Conservation (phyloP, 2,113 vertebrate genomes). For the Stigmatopora argus region DNA sequence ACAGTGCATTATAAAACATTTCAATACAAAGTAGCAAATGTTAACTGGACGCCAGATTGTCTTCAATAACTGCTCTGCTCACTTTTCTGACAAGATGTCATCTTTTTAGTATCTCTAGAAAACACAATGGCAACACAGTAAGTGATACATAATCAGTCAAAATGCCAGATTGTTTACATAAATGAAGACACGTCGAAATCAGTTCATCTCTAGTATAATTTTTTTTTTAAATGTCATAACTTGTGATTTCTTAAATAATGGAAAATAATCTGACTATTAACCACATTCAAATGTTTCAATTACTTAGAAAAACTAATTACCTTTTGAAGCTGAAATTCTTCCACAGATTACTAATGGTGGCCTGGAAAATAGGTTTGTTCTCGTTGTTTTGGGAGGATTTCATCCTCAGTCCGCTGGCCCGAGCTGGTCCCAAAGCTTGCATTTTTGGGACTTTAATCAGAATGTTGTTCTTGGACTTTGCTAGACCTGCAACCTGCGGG, state of each 20-base stretch:
- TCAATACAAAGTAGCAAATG: background rate
- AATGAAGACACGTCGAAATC: background rate
- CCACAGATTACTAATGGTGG: constrained; percentile 83
- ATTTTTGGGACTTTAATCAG: constrained; percentile 57
- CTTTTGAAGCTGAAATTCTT: constrained; percentile 87
- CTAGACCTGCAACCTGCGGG: constrained; percentile 77
- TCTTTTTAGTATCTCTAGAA: constrained; percentile 73
- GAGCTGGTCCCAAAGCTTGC: constrained; percentile 69
- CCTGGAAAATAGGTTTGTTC: constrained; percentile 79
- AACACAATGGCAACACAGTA: constrained; percentile 6
- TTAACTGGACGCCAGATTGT: constrained; percentile 70
- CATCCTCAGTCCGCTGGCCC: constrained; percentile 84
- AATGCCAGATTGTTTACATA: background rate
- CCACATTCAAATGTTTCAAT: background rate
- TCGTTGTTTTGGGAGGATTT: constrained; percentile 68
- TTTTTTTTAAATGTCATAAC: background rate
- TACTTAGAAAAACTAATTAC: constrained; percentile 47
- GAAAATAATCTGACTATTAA: background rate
- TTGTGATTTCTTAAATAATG: background rate
- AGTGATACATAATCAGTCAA: background rate
- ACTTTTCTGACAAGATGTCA: constrained; percentile 66
- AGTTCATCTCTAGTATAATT: background rate
- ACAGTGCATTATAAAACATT: background rate
- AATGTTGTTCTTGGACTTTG: constrained; percentile 52
- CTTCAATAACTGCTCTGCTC: constrained; percentile 75